phyloP scores from a whole-genome alignment of 2,888 invertebrate species.

The Agriopis aurantiaria region DNA sequence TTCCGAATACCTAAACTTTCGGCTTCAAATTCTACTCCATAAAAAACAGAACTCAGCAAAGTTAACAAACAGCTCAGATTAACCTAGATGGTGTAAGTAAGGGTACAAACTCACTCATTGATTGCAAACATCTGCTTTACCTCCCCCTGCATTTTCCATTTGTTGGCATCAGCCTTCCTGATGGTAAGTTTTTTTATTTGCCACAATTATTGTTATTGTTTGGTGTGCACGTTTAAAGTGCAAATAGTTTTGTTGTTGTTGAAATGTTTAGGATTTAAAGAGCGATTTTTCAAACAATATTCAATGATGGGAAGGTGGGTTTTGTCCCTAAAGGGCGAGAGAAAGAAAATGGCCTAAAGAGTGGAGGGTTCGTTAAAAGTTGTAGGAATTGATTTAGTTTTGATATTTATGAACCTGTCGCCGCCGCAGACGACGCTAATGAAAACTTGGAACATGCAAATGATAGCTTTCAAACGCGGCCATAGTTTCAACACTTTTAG shows the following conservation, averaged over 20 bases:
- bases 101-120: conserved; percentile 10
- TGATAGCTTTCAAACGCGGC: conserved; percentile 4
- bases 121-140: neutral
- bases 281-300: neutral
- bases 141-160: too few relatives aligned
- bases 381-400: conserved; percentile 43
- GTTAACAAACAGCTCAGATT: conserved; percentile 38
- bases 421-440: neutral
- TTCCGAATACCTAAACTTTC: conserved; percentile 36
- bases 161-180: too few relatives aligned
- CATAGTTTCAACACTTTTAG: neutral
- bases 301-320: neutral
- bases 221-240: too few relatives aligned
- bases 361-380: conserved; percentile 25
- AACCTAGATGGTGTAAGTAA: neutral
- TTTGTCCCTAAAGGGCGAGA: conserved; percentile 7
- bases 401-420: conserved; percentile 40
- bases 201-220: too few relatives aligned
- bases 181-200: too few relatives aligned
- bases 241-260: too few relatives aligned
- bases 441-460: conserved; percentile 14
- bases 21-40: conserved; percentile 39
- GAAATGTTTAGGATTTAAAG: neutral
- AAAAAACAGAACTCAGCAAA: conserved; percentile 46
- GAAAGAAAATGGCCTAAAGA: conserved; percentile 19